A percentile compares a stretch with the other conserved stretches of the same genome.
Evolutionary conservation across 2,888 invertebrate genomes (phyloP).

Genomic region (Biston stratarius): DNA sequence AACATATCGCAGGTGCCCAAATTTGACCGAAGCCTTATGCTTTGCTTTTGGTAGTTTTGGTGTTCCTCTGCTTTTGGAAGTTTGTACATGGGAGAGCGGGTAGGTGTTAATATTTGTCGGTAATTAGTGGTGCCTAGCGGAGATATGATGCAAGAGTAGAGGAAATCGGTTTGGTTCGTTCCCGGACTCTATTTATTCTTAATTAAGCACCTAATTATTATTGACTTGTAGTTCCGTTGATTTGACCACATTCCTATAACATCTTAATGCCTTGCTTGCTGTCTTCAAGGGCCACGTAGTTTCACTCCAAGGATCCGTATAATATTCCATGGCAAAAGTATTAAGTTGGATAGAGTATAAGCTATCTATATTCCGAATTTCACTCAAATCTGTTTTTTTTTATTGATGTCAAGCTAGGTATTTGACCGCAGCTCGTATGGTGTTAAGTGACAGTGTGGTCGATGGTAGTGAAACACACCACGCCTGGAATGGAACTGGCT

Average conservation of each 20-base stretch:
- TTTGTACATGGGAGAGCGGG: conserved; percentile 30
- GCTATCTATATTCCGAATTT: too few relatives aligned
- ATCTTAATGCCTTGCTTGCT: not conserved
- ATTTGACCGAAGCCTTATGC: not conserved
- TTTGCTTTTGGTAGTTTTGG: conserved; percentile 3
- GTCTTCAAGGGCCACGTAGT: too few relatives aligned
- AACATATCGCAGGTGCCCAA: not conserved
- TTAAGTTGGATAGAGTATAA: too few relatives aligned
- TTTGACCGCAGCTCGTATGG: too few relatives aligned
- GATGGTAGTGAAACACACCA: too few relatives aligned
- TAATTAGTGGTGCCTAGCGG: conserved; percentile 23
- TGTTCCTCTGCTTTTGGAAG: conserved; percentile 29
- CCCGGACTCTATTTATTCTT: conserved; percentile 7
- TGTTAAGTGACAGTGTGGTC: too few relatives aligned
- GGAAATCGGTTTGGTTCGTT: not conserved
- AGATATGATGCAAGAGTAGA: conserved; percentile 26
- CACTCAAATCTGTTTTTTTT: too few relatives aligned
- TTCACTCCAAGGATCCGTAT: too few relatives aligned
- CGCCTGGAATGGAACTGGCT: too few relatives aligned
- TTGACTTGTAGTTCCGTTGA: not conserved
- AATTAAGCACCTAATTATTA: not conserved
- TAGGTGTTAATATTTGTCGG: conserved; percentile 36
- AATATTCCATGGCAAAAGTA: too few relatives aligned
- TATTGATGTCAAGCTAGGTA: too few relatives aligned
- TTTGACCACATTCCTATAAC: not conserved